Conservation (phyloP, 2,797 vertebrate species). For the Cyprinodon diabolis region DNA sequence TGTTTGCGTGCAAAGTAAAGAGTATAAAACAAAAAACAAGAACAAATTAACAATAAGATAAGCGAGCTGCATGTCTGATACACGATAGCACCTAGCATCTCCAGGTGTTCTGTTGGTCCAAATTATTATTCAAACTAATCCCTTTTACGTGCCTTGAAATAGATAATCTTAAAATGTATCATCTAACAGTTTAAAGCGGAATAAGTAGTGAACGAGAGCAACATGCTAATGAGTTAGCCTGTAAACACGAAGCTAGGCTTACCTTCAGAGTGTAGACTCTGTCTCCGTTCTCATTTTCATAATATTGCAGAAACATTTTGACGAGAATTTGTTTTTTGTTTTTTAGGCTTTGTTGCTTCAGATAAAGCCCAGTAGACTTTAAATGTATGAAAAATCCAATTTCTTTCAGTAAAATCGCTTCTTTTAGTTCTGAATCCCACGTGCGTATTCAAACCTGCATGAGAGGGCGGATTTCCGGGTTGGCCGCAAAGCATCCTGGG, state of each 20-base stretch:
- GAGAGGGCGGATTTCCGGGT: conserved; percentile 55
- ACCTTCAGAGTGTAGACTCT: conserved; percentile 91
- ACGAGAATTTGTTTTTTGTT: accelerated
- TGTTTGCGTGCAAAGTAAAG: too few species aligned
- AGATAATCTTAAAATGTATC: too few species aligned
- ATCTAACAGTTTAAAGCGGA: background rate
- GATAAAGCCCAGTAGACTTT: background rate
- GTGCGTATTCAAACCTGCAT: background rate
- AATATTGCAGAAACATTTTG: conserved; percentile 89
- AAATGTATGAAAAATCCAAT: background rate
- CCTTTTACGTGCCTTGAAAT: background rate
- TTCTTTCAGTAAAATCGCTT: accelerated
- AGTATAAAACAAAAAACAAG: background rate
- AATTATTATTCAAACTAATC: too few species aligned
- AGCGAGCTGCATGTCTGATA: background rate
- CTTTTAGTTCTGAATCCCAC: conserved; percentile 19
- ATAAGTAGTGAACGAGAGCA: background rate
- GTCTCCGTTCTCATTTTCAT: conserved; percentile 84
- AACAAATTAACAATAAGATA: background rate
- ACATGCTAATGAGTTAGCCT: background rate
- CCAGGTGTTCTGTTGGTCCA: background rate
- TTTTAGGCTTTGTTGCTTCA: background rate
- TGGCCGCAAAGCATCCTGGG: conserved; percentile 48
- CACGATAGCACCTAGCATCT: background rate
- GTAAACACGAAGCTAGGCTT: conserved; percentile 31